phyloP scores from a whole-genome alignment of 2,113 vertebrate species.

The Mesembrinibis cayennensis region DNA sequence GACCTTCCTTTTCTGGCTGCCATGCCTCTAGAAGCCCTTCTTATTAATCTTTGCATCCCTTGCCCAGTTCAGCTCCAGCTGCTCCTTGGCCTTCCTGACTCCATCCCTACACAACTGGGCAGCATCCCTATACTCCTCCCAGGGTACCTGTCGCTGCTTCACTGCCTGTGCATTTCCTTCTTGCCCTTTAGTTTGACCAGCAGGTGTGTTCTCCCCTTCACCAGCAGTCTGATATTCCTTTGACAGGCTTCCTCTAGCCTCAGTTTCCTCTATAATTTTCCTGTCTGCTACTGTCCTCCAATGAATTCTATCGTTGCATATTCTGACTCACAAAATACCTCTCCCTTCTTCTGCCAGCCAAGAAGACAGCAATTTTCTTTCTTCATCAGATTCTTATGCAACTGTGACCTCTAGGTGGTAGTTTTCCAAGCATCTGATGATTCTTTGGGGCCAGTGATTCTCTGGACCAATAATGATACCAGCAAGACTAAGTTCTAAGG shows the following conservation, averaged over 20 bases:
- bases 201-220: not conserved
- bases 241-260: not conserved
- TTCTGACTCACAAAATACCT: not conserved
- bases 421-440: not conserved
- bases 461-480: too few species aligned
- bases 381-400: not conserved
- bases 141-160: not conserved
- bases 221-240: not conserved
- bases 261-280: not conserved
- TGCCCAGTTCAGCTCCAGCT: not conserved
- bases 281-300: not conserved
- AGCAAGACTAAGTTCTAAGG: not conserved
- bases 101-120: not conserved
- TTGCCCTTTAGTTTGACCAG: not conserved
- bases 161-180: not conserved
- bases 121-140: not conserved
- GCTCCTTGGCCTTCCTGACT: not conserved
- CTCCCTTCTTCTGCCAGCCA: not conserved
- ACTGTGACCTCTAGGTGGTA: not conserved
- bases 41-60: not conserved
- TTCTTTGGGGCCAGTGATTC: not conserved
- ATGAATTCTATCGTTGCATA: not conserved
- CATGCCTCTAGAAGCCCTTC: not conserved
- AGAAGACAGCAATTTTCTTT: not conserved
- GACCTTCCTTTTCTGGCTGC: not conserved